Evolutionary conservation across 2,888 invertebrate species (phyloP).

Genomic region (Dysmachus trigonus): DNA sequence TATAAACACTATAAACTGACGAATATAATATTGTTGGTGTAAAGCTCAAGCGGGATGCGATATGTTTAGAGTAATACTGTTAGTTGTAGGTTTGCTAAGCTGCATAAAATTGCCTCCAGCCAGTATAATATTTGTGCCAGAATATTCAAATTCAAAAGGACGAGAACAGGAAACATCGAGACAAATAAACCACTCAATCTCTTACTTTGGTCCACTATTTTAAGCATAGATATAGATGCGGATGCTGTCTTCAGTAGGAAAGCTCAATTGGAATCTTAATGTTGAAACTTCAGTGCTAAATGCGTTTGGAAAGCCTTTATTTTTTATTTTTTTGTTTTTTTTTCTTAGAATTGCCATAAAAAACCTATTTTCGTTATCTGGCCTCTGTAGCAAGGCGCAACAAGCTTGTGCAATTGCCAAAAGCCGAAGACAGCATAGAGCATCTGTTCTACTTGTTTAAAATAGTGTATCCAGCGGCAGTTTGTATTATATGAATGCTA

Average conservation of each 20-base stretch:
- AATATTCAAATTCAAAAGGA: slow-evolving; percentile 2
- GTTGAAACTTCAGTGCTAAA: not conserved
- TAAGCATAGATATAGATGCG: not conserved
- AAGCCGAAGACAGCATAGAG: not conserved
- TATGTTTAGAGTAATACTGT: slow-evolving; percentile 3
- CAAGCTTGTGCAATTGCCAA: not conserved
- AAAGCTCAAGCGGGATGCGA: slow-evolving; percentile 18
- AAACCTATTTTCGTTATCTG: not conserved
- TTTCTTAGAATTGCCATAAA: not conserved
- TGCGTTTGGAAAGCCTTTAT: not conserved
- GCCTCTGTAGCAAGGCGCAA: not conserved
- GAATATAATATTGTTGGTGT: not conserved
- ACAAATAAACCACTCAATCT: slow-evolving; percentile 17
- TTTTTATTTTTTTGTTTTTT: too few species aligned
- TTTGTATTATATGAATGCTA: slow-evolving; percentile 54
- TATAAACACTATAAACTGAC: not conserved
- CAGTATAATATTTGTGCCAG: slow-evolving; percentile 5
- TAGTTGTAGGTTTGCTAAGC: not conserved
- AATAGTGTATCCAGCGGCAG: slow-evolving; percentile 53
- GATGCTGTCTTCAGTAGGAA: slow-evolving; percentile 1
- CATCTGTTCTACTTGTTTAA: slow-evolving; percentile 52
- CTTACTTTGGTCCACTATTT: slow-evolving; percentile 4
- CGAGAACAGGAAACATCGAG: not conserved
- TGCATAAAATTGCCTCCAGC: not conserved
- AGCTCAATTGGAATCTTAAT: not conserved